Percentiles rank a stretch among this genome's conserved stretches.
Conservation (phyloP, 2,113 vertebrate species). For the Gallinago media region DNA sequence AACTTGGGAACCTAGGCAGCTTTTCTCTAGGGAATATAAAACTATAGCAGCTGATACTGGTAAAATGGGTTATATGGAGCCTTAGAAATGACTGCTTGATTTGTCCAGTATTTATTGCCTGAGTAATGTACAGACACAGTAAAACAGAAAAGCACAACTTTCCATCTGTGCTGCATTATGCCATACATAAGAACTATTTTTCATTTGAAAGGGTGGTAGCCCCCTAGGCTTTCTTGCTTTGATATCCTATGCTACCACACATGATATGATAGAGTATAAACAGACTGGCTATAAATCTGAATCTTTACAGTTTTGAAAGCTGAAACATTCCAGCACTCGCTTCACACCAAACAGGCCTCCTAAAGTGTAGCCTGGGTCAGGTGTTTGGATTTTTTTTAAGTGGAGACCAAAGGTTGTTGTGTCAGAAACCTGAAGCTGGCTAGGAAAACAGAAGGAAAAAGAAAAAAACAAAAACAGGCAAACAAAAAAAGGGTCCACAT, state of each 20-base stretch:
- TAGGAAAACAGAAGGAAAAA: not conserved
- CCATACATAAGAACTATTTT: slow-evolving; percentile 67
- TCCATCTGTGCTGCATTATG: slow-evolving; percentile 74
- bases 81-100: slow-evolving; percentile 67
- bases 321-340: slow-evolving; percentile 45
- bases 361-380: not conserved
- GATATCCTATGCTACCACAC: slow-evolving; percentile 59
- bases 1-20: slow-evolving; percentile 49
- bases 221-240: slow-evolving; percentile 47
- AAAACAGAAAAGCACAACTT: slow-evolving; percentile 59
- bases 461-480: not conserved
- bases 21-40: slow-evolving; percentile 56
- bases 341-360: slow-evolving; percentile 11
- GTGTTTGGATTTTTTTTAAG: not conserved
- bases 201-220: slow-evolving; percentile 64
- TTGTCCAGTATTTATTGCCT: slow-evolving; percentile 69
- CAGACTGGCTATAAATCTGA: slow-evolving; percentile 53
- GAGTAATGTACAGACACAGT: slow-evolving; percentile 61
- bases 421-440: not conserved
- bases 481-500: not conserved
- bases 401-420: not conserved
- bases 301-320: slow-evolving; percentile 38
- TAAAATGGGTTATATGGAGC: slow-evolving; percentile 66
- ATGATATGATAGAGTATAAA: slow-evolving; percentile 65
- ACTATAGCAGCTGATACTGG: slow-evolving; percentile 67